A percentile compares a stretch with the other conserved stretches of the same genome.
phyloP scores from a whole-genome alignment of 1,140 invertebrate species.

The Drosophila littoralis region DNA sequence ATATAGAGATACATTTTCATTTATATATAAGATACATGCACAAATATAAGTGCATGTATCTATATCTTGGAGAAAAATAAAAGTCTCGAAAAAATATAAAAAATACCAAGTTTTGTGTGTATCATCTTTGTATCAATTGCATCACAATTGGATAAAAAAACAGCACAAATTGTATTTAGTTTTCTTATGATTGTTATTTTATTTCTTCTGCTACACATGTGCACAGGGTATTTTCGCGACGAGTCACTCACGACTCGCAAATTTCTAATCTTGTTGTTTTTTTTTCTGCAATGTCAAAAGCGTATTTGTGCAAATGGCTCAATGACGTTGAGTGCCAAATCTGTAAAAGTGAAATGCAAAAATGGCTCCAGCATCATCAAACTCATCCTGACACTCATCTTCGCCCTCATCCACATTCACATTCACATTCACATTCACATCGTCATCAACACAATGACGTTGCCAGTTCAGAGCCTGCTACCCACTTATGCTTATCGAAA shows the following conservation, averaged over 20 bases:
- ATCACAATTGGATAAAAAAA: too few relatives aligned
- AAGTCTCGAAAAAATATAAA: too few relatives aligned
- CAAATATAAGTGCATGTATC: too few relatives aligned
- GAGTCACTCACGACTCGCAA: not conserved
- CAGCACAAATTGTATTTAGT: too few relatives aligned
- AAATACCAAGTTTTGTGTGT: too few relatives aligned
- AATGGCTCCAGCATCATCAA: constrained; percentile 16
- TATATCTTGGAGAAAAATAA: too few relatives aligned
- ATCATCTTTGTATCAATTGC: too few relatives aligned
- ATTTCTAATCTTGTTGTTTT: constrained; percentile 9
- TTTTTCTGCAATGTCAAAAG: constrained; percentile 33
- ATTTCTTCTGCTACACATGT: not conserved
- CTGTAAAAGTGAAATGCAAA: constrained; percentile 52
- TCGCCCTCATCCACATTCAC: not conserved
- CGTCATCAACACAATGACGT: constrained; percentile 29
- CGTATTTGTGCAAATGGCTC: constrained; percentile 50
- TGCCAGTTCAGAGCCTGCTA: constrained; percentile 9
- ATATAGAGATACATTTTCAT: too few relatives aligned
- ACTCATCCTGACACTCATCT: not conserved
- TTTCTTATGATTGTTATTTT: too few relatives aligned
- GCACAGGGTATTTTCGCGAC: constrained; percentile 3
- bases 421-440: not conserved
- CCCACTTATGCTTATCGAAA: constrained; percentile 34
- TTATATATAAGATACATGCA: too few relatives aligned
- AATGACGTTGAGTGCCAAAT: constrained; percentile 55